phyloP scores from a whole-genome alignment of 2,113 vertebrate species.

The Hassar affinis region DNA sequence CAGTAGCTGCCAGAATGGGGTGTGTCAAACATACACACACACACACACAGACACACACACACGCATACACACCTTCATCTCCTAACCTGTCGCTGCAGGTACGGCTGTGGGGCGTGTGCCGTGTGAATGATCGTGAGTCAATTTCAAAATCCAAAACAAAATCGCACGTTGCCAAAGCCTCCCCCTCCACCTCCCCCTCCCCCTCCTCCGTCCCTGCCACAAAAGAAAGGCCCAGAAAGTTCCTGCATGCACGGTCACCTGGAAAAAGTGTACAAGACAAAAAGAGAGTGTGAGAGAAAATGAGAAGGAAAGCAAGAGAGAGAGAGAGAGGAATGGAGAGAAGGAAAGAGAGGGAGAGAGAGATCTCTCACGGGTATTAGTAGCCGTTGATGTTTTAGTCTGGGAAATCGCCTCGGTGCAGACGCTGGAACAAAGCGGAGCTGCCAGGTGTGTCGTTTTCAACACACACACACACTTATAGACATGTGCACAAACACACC shows the following conservation, averaged over 20 bases:
- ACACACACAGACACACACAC: background rate
- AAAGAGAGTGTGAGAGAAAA: background rate
- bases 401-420: conserved; percentile 24
- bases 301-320: background rate
- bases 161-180: conserved; percentile 1
- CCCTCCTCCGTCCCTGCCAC: background rate
- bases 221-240: conserved; percentile 1
- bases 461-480: conserved; percentile 31
- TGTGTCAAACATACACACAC: conserved; percentile 10
- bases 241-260: background rate
- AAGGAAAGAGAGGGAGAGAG: background rate
- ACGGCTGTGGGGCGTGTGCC: conserved; percentile 22
- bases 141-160: conserved; percentile 14
- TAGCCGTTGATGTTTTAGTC: conserved; percentile 26
- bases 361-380: conserved; percentile 32
- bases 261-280: conserved; percentile 9
- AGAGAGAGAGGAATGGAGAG: background rate
- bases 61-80: conserved; percentile 21
- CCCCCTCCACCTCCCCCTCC: background rate
- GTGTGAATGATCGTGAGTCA: conserved; percentile 21
- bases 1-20: conserved; percentile 27
- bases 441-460: conserved; percentile 42
- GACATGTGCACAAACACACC: conserved; percentile 7
- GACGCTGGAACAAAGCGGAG: conserved; percentile 19
- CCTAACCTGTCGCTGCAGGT: conserved; percentile 30